These are phyloP conservation scores for Choloepus didactylus DNA, from an alignment of 2,797 vertebrate species.

Conservation along the genomic window DNA sequence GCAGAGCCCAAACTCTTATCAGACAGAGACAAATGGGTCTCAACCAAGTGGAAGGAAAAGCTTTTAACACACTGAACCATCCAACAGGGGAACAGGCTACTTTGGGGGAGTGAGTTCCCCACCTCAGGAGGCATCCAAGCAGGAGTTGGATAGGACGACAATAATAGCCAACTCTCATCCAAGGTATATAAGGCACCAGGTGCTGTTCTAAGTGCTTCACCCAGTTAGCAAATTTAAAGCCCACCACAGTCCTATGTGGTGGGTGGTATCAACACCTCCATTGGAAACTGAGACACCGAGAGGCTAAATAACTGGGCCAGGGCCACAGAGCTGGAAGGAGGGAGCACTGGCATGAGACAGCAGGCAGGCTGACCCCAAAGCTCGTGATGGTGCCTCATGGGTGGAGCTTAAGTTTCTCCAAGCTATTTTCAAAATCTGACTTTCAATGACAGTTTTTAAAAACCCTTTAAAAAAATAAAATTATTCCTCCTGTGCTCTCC, in stretches of 20 bases:
- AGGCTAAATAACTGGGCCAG: not conserved
- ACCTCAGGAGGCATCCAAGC: not conserved
- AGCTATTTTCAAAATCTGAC: not conserved
- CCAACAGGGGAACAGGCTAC: not conserved
- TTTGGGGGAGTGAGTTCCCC: not conserved
- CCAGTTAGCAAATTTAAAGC: not conserved
- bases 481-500: not conserved
- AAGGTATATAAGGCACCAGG: not conserved
- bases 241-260: not conserved
- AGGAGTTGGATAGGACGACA: not conserved
- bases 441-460: not conserved
- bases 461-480: not conserved
- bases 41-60: not conserved
- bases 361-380: not conserved
- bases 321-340: not conserved
- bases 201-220: not conserved
- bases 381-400: not conserved
- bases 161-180: not conserved
- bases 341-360: not conserved
- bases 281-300: slow-evolving; percentile 17
- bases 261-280: not conserved
- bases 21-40: not conserved
- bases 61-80: not conserved
- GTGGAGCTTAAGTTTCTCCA: not conserved
- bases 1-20: not conserved